These are phyloP conservation scores for Melieria omissa DNA, from an alignment of 2,888 invertebrate species.

Conservation along the genomic window DNA sequence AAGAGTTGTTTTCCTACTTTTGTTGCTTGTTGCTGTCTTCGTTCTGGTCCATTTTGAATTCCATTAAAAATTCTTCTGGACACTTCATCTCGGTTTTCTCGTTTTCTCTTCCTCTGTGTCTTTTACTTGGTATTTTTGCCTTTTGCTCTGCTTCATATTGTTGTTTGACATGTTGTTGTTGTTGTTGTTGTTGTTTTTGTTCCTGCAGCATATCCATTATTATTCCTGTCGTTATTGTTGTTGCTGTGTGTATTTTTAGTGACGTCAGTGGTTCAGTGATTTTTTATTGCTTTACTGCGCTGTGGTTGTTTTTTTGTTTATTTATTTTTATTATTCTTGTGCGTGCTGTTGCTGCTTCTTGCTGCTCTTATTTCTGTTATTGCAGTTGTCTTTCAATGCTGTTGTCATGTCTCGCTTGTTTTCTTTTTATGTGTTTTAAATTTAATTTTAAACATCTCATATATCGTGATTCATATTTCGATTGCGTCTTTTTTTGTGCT, in stretches of 20 bases:
- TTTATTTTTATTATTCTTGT: neutral
- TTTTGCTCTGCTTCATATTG: neutral
- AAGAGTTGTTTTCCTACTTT: no score
- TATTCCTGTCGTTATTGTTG: constrained; percentile 2
- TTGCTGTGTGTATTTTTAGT: constrained; percentile 29
- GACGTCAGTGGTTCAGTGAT: constrained; percentile 32
- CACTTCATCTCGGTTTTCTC: neutral
- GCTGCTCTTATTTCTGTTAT: neutral
- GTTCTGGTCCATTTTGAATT: constrained; percentile 34
- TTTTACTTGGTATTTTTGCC: constrained; percentile 1
- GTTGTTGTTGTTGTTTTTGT: constrained; percentile 1
- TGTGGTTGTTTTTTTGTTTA: constrained; percentile 2
- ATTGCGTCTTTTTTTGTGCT: neutral
- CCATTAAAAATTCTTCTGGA: constrained; percentile 26
- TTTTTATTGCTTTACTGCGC: neutral
- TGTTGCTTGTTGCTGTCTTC: constrained; percentile 30
- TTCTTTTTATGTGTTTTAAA: constrained; percentile 14
- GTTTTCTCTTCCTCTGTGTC: constrained; percentile 4
- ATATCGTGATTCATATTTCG: constrained; percentile 16
- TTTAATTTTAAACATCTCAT: constrained; percentile 6
- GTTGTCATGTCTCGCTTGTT: constrained; percentile 16
- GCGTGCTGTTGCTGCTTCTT: neutral
- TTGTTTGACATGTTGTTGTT: constrained; percentile 10
- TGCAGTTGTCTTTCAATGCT: constrained; percentile 7
- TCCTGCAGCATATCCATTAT: neutral